These are phyloP conservation scores for Trissolcus japonicus DNA, from an alignment of 2,888 invertebrate genomes.

Conservation along the genomic window DNA sequence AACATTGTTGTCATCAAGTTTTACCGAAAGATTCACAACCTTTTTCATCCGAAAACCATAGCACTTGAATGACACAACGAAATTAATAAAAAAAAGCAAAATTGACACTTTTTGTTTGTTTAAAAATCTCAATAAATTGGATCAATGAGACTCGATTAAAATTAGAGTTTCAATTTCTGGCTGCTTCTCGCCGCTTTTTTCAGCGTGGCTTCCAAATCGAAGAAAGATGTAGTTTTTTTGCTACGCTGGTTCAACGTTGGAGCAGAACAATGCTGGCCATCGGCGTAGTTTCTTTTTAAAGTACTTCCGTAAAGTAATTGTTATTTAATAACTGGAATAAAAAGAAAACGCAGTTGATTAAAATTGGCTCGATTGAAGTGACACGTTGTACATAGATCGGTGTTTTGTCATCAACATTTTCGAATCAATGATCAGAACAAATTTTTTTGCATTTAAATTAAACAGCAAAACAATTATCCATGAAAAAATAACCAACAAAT, in stretches of 20 bases:
- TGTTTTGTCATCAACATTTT: too few relatives aligned
- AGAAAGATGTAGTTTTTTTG: constrained; percentile 7
- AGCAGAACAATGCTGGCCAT: constrained; percentile 13
- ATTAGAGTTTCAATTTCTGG: constrained; percentile 30
- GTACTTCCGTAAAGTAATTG: constrained; percentile 15
- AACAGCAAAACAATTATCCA: too few relatives aligned
- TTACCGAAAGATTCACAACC: constrained; percentile 48
- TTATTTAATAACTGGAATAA: constrained; percentile 54
- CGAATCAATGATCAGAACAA: too few relatives aligned
- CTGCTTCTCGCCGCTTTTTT: constrained; percentile 23
- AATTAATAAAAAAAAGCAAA: not conserved
- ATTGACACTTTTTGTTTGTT: not conserved
- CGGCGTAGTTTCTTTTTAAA: constrained; percentile 20
- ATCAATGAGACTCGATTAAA: constrained; percentile 16
- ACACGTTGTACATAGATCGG: too few relatives aligned
- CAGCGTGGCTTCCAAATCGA: constrained; percentile 19
- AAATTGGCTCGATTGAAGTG: too few relatives aligned
- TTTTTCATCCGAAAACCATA: constrained; percentile 16
- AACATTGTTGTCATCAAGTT: constrained; percentile 45
- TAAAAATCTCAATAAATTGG: constrained; percentile 47
- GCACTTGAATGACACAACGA: constrained; percentile 8
- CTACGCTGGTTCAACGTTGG: constrained; percentile 4
- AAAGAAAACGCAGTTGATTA: constrained; percentile 11
- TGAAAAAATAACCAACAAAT: too few relatives aligned
- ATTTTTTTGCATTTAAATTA: too few relatives aligned